Base-by-base conservation (phyloP, 2,113 vertebrate species). In the Glareola pratincola region DNA sequence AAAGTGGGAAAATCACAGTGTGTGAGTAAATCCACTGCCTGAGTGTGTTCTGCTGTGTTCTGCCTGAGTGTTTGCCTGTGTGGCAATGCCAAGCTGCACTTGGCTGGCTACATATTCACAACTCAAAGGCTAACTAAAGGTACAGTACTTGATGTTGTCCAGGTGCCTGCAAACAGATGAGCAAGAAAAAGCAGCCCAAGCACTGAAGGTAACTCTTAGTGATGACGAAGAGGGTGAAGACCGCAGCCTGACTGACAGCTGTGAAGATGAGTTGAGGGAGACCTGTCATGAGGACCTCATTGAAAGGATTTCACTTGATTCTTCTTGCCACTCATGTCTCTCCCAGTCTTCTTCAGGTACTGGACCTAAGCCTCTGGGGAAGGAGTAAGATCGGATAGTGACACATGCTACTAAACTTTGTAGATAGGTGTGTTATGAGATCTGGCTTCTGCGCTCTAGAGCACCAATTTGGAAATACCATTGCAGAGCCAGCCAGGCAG, bases 141-240 rank as follows among this genome's bases (percentile, higher is more conserved):
- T 76, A 29, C 76, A 56, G 64, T 68, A 15, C 47, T 94, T 92
- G 10, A 74, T 88, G 16, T 95, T 94, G 91, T 80, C 73, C 92
- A 99, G 99, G 83, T 97, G 95, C 83, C 97, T 98, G 51, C 93
- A 97, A 69, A 94, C 96, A 69, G 95, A 96, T 94, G 95, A 98
- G 87, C 98, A 87, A 78, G 98, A 98, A 27, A 94, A 96, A 67
- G 59, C 81, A 14, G 85, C 98, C 16, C 98, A 98, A 84, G 84
- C 98, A 45, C 92, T 98, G 92, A 90, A 94, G 76, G 96, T 98
- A 90, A 86, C 88, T 59, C 94, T 98, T 68, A 88, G 75, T 82
- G 95, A 97, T 82, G 95, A 98, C 16, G 98, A 97, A 36, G 96
- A 96, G 36, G 79, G 86, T 82, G 84, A 96, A 67, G 87, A 34